These are phyloP conservation scores for Aplocera efformata DNA, from an alignment of 2,888 invertebrate species.

Conservation along the genomic window DNA sequence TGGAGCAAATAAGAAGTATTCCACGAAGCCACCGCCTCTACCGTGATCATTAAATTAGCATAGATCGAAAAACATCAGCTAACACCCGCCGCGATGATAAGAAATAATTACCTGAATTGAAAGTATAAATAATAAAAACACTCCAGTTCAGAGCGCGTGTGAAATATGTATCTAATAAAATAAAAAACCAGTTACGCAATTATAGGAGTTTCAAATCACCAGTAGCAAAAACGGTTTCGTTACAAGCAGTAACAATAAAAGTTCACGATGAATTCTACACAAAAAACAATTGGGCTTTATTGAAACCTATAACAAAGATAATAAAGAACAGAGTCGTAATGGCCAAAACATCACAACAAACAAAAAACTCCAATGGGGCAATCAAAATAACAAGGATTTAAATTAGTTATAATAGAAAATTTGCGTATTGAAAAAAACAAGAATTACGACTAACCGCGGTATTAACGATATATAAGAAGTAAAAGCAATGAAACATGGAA, in stretches of 20 bases:
- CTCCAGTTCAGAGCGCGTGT: too few species aligned
- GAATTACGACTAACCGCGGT: too few species aligned
- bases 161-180: too few species aligned
- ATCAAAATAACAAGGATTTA: slow-evolving; percentile 19
- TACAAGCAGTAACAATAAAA: too few species aligned
- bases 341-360: slow-evolving; percentile 39
- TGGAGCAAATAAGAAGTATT: slow-evolving; percentile 39
- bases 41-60: slow-evolving; percentile 30
- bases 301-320: slow-evolving; percentile 37
- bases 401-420: slow-evolving; percentile 6
- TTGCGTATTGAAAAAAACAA: slow-evolving; percentile 13
- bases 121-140: not conserved
- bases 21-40: slow-evolving; percentile 20
- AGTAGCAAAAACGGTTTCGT: too few species aligned
- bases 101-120: slow-evolving; percentile 13
- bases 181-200: too few species aligned
- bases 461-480: slow-evolving; percentile 14
- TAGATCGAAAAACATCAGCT: slow-evolving; percentile 26
- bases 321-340: slow-evolving; percentile 35
- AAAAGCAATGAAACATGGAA: slow-evolving; percentile 15
- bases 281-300: slow-evolving; percentile 48
- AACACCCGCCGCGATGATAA: slow-evolving; percentile 23
- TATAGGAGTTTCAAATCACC: too few species aligned
- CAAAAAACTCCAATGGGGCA: slow-evolving; percentile 27
- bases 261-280: slow-evolving; percentile 26